Conservation (phyloP, 2,797 vertebrate genomes). For the Emydoidea blandingii region DNA sequence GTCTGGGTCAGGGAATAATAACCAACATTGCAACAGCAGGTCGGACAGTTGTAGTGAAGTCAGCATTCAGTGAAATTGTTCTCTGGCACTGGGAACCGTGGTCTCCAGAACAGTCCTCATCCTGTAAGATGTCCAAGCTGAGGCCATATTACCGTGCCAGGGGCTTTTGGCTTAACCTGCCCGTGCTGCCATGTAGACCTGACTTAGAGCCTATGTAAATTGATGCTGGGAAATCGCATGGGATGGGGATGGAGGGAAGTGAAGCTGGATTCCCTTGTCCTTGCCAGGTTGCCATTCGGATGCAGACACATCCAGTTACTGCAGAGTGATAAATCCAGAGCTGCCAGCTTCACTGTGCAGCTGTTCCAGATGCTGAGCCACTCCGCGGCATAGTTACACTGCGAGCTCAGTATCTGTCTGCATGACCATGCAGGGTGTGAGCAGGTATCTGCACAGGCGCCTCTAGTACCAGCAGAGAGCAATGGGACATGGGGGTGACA, state of each 20-base stretch:
- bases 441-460: constrained; percentile 69
- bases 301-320: constrained; percentile 79
- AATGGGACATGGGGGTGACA: background rate
- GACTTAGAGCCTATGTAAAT: background rate
- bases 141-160: background rate
- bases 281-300: constrained; percentile 65
- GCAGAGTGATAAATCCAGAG: constrained; percentile 75
- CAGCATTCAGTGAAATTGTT: fast-evolving
- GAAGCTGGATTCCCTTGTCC: background rate
- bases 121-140: background rate
- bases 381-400: constrained; percentile 84
- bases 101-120: fast-evolving
- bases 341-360: constrained; percentile 84
- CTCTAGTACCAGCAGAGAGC: fast-evolving
- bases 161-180: background rate
- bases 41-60: background rate
- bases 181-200: fast-evolving
- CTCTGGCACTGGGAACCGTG: background rate
- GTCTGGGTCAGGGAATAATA: background rate
- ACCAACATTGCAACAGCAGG: fast-evolving
- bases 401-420: constrained; percentile 81
- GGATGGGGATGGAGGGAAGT: background rate
- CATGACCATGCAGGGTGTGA: constrained; percentile 68
- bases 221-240: background rate
- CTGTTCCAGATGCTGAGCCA: constrained; percentile 90